These are phyloP conservation scores for Aphis craccivora DNA, from an alignment of 1,140 invertebrate genomes.

Conservation along the genomic window DNA sequence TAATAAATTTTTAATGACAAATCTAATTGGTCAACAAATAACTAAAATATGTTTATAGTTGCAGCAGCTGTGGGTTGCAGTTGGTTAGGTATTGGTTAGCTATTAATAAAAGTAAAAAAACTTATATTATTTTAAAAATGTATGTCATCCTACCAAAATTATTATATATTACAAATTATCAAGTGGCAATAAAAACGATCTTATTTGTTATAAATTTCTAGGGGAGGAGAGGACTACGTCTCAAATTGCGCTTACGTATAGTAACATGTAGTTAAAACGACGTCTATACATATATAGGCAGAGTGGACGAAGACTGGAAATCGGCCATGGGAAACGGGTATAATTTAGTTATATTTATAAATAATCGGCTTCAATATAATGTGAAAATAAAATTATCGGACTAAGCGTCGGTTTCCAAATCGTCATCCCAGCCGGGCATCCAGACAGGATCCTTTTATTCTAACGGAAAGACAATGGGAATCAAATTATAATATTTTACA, in stretches of 20 bases:
- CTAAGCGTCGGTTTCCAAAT: background rate
- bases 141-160: background rate
- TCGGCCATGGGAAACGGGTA: too few relatives aligned
- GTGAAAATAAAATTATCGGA: background rate
- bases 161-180: background rate
- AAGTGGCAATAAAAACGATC: background rate
- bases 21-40: background rate
- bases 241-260: background rate
- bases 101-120: background rate
- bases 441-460: background rate
- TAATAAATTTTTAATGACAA: background rate
- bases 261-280: too few relatives aligned
- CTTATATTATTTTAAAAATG: background rate
- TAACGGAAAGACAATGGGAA: background rate
- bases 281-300: too few relatives aligned
- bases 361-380: background rate
- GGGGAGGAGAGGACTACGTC: background rate
- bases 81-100: background rate
- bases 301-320: too few relatives aligned
- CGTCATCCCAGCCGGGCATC: too few relatives aligned
- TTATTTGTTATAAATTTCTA: background rate
- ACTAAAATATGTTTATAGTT: background rate
- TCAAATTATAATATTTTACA: background rate
- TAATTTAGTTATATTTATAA: too few relatives aligned
- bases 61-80: background rate